Conservation (phyloP, 2,888 invertebrate genomes). For the Heliconius ethilla region DNA sequence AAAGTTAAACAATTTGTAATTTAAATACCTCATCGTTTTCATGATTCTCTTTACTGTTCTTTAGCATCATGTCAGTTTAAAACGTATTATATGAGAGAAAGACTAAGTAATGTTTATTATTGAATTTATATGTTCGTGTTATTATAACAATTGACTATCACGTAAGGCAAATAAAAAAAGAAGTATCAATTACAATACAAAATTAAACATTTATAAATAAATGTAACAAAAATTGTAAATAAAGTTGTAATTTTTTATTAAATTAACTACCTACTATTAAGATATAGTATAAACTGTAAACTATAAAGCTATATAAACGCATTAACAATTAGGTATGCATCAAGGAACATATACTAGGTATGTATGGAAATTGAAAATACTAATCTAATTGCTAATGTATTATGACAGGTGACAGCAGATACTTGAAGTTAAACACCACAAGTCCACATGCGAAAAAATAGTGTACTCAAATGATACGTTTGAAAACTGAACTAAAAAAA, state of each 20-base stretch:
- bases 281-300: not conserved
- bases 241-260: not conserved
- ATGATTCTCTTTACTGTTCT: not conserved
- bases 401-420: too few relatives aligned
- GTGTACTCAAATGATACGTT: too few relatives aligned
- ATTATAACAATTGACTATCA: too few relatives aligned
- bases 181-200: too few relatives aligned
- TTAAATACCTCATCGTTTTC: slow-evolving; percentile 5
- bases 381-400: too few relatives aligned
- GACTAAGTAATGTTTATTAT: not conserved
- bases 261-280: not conserved
- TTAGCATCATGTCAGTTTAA: not conserved
- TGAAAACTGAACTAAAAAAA: too few relatives aligned
- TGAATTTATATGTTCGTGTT: too few relatives aligned
- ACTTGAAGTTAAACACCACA: too few relatives aligned
- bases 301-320: not conserved
- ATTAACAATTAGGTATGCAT: not conserved
- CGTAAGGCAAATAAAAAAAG: too few relatives aligned
- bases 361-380: too few relatives aligned
- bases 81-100: not conserved
- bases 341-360: too few relatives aligned
- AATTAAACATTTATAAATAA: not conserved
- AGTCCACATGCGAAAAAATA: too few relatives aligned
- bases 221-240: not conserved
- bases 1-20: not conserved